Evolutionary conservation across 1,140 invertebrate genomes (phyloP), one percentile per base, ranked within the genome.

Genomic region (Glossosoma conforme): DNA sequence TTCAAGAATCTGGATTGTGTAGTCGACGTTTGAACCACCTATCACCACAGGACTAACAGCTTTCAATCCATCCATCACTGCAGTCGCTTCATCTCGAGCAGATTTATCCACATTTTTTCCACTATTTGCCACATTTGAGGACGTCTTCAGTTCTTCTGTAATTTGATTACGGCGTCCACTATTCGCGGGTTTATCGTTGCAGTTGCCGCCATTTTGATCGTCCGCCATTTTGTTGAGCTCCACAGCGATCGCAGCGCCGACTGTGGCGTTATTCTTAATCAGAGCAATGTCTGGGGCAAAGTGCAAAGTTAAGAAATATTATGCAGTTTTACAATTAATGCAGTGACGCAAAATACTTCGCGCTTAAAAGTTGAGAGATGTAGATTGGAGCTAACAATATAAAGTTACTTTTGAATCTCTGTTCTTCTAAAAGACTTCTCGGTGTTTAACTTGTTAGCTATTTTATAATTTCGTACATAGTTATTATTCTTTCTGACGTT

Each of bases 201-300:
- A 38, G 11, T 17, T 17, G n/a, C n/a, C 19, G 4, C 14, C 10
- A 4, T n/a, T 10, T 18, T 5, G 15, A 5, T 38, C 11, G 3
- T 38, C 19, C 11, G 3, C 19, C 19, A 46, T 5, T 37, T 47
- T 47, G 35, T 47, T 38, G 2, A 85, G 77, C 63, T 82, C 77
- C 3, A 84, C 66, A 6, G 93, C 90, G 61, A 98, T 91, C 69
- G 87, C 69, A 42, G 88, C 84, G 13, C 88, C 94, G 41, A 93
- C 78, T 54, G 66, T 73, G 2, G 91, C 93, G 74, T 98, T 98
- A 70, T 97, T 93, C 74, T 91, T 84, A 60, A 98, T 85, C 19
- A 98, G 75, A 2, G 84, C 88, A 62, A 93, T 86, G 74, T 97
- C 91, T 86, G 66, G 50, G 30, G n/a, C n/a, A n/a, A n/a, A n/a